Evolutionary conservation across 2,113 vertebrate species (phyloP), one percentile per base, ranked within the genome.

Genomic region (Pagrus major): DNA sequence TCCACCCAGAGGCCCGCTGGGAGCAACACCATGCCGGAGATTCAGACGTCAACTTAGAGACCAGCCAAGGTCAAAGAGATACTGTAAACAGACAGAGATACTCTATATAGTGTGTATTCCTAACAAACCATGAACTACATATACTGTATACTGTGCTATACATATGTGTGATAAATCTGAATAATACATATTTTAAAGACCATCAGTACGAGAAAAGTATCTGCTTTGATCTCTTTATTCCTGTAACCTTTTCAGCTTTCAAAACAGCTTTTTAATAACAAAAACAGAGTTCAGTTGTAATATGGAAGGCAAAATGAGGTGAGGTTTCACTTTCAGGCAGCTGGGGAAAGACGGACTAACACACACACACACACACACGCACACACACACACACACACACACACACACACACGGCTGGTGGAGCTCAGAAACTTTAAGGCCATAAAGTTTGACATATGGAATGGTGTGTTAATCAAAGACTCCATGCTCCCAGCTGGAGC

Each of bases 381-480:
- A 44, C 63, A 81, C 71, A 56, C 61, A 71, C 54, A 73, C 37
- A 76, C 52, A 63, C 44, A 49, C 52, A 46, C 51, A 51, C 20
- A 64, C 49, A 78, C 58, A 66, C 31, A 56, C 54, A 72, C 37
- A 65, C 29, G 49, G 73, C 80, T 88, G 86, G 69, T 71, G 80
- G 15, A 75, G 67, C 78, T 89, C 81, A 86, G 51, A 81, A 81
- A 87, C 72, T 16, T 76, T 54, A 23, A 60, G 80, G 77, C 74
- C 81, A 83, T 91, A 78, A 90, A 90, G 76, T 89, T 67, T 89
- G 88, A 89, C 91, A 88, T 86, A 89, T 89, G 90, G 88, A 89
- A 83, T 88, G 81, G 84, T 42, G 80, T 85, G 88, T 89, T 91
- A 91, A 93, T 92, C 91, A 91, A 89, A 91, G 84, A 78, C 71